A percentile compares a stretch with the other conserved stretches of the same genome.
Evolutionary conservation across 2,113 vertebrate genomes (phyloP).

Genomic region (Nerophis ophidion): DNA sequence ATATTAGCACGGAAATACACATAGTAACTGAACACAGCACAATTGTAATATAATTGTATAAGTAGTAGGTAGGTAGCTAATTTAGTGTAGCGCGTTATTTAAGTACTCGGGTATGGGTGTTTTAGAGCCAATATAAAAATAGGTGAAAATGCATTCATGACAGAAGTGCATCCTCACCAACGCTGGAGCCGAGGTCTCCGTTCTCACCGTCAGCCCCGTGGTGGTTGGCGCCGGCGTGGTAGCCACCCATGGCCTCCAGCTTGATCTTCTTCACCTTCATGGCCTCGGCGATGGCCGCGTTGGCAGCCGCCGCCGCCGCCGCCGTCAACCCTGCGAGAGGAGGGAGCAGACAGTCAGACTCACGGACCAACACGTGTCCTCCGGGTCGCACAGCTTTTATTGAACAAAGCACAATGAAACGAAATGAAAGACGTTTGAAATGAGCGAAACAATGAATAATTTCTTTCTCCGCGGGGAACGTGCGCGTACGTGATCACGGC

Average conservation of each 20-base stretch:
- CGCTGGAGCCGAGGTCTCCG: constrained; percentile 91
- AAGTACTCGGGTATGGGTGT: not conserved
- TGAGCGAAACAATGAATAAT: constrained; percentile 60
- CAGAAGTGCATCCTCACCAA: constrained; percentile 78
- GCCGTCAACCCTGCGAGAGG: constrained; percentile 85
- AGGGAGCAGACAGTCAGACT: constrained; percentile 37
- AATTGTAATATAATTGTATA: too few relatives aligned
- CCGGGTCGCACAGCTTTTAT: constrained; percentile 46
- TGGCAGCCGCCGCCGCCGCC: constrained; percentile 92
- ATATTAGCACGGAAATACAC: too few relatives aligned
- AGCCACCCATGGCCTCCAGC: constrained; percentile 97
- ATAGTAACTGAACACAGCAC: too few relatives aligned
- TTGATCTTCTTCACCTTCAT: constrained; percentile 99
- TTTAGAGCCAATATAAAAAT: not conserved
- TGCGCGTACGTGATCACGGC: constrained; percentile 43
- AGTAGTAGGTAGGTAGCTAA: too few relatives aligned
- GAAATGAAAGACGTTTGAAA: constrained; percentile 36
- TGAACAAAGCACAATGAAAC: constrained; percentile 19
- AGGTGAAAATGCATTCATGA: not conserved
- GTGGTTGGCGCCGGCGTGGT: constrained; percentile 91
- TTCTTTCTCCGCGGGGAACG: constrained; percentile 41
- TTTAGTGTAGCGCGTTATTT: too few relatives aligned
- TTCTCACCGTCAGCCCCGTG: constrained; percentile 91
- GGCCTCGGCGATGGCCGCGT: constrained; percentile 97
- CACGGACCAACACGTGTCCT: constrained; percentile 40